Percentiles rank a stretch among this genome's conserved stretches.
Evolutionary conservation across 1,140 invertebrate genomes (phyloP).

Genomic region (Steinernema khuongi): DNA sequence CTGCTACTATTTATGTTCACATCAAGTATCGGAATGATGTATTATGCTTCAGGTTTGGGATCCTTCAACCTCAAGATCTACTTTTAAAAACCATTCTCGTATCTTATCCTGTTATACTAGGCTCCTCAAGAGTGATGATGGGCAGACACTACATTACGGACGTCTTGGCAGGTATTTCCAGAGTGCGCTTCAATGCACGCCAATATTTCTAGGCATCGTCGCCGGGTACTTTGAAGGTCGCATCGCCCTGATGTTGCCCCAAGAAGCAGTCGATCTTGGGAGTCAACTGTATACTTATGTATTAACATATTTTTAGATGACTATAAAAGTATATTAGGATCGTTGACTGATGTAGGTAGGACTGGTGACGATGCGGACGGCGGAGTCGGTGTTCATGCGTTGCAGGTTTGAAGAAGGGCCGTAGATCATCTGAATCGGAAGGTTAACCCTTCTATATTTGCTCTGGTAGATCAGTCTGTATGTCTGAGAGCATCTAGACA

Average conservation of each 20-base stretch:
- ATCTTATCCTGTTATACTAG: constrained; percentile 68
- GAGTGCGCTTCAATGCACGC: not conserved
- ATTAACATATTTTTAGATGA: not conserved
- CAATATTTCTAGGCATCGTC: constrained; percentile 7
- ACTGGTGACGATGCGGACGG: not conserved
- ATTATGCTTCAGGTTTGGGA: constrained; percentile 49
- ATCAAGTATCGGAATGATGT: constrained; percentile 12
- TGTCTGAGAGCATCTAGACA: too few species aligned
- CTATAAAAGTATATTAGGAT: not conserved
- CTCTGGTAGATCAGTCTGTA: too few species aligned
- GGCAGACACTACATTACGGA: constrained; percentile 81
- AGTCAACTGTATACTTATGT: not conserved
- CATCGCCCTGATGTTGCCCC: not conserved
- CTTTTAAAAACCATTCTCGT: constrained; percentile 57
- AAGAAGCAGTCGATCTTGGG: not conserved
- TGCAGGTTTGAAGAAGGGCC: constrained; percentile 9
- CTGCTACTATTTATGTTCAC: not conserved
- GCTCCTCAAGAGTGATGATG: constrained; percentile 73
- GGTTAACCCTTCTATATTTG: too few species aligned
- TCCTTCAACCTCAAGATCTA: constrained; percentile 22
- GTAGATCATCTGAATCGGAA: constrained; percentile 27
- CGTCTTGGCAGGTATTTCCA: constrained; percentile 63
- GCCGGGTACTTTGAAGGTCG: constrained; percentile 14
- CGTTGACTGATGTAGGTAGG: not conserved
- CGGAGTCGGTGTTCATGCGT: not conserved